phyloP scores from a whole-genome alignment of 2,113 vertebrate genomes.

The Mastomys coucha region DNA sequence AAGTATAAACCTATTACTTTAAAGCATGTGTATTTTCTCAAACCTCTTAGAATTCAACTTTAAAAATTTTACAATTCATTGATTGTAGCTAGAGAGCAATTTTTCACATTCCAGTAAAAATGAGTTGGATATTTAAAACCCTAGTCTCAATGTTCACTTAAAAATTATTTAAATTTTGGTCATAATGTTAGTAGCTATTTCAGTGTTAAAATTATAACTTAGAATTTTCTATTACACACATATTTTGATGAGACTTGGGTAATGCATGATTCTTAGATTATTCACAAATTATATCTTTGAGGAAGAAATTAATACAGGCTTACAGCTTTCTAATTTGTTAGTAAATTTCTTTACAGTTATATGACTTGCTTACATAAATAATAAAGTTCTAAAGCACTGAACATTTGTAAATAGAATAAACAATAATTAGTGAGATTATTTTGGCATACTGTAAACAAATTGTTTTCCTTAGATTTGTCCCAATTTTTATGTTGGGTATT shows the following conservation, averaged over 20 bases:
- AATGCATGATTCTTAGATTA: neutral
- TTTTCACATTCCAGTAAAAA: constrained; percentile 1
- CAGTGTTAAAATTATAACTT: neutral
- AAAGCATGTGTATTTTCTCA: neutral
- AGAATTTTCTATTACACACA: neutral
- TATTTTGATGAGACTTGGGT: neutral
- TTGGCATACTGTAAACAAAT: neutral
- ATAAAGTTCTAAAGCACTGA: neutral
- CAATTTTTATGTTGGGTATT: constrained; percentile 48
- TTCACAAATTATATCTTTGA: neutral
- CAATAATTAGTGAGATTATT: neutral
- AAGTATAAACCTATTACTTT: neutral
- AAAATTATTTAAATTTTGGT: neutral
- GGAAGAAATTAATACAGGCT: neutral
- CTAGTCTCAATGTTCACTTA: neutral
- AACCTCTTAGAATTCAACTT: constrained; percentile 22
- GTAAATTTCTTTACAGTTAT: neutral
- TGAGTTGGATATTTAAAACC: neutral
- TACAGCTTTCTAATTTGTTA: constrained; percentile 13
- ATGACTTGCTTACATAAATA: neutral
- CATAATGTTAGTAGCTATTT: neutral
- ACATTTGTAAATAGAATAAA: neutral
- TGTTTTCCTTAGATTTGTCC: neutral
- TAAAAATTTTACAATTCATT: neutral
- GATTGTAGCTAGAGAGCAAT: neutral